Evolutionary conservation across 2,113 vertebrate genomes (phyloP), one percentile per base, ranked within the genome.

Genomic region (Mobula birostris): DNA sequence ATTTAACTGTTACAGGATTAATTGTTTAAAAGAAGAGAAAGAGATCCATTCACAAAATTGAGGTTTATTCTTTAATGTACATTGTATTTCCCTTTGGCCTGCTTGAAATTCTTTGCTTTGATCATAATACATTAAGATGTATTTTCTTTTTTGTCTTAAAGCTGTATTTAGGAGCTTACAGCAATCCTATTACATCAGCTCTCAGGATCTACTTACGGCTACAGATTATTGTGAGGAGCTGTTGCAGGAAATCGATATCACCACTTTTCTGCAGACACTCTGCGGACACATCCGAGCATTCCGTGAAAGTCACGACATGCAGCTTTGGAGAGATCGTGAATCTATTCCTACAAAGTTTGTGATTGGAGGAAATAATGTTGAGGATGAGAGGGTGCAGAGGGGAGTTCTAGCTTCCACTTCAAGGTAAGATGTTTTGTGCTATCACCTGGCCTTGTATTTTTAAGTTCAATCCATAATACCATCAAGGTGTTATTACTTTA

Each of bases 191-290:
- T 97, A 94, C 56, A 97, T 99, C 95, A 97, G 96, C 94, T 98
- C 98, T 15, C 98, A 98, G 95, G 99, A 99, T 66, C 94, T 99
- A 7, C 97, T 99, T 94, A 97, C 97, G 82, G 98, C 99, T 4
- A 98, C 99, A 96, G 99, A 99, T 95, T 98, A 98, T 96, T 99
- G 99, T 95, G 99, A 99, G 95, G 99, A 99, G 94, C 98, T 98
- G 0, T 97, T 99, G 7, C 98, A 99, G 95, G 99, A 99, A 96
- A 97, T 99, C 0, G 99, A 99, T 95, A 97, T 99, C 97, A 98
- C 98, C 17, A 95, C 97, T 94, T 99, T 99, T 95, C 96, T 99
- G 94, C 97, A 98, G 80, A 98, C 98, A 0, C 97, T 99, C n/a
- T 99, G 99, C 94, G 98, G 98, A 95, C 98, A 99, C 0, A 96